A percentile compares a stretch with the other conserved stretches of the same genome.
Evolutionary conservation across 2,797 vertebrate genomes (phyloP).

Genomic region (Phalanger gymnotis): DNA sequence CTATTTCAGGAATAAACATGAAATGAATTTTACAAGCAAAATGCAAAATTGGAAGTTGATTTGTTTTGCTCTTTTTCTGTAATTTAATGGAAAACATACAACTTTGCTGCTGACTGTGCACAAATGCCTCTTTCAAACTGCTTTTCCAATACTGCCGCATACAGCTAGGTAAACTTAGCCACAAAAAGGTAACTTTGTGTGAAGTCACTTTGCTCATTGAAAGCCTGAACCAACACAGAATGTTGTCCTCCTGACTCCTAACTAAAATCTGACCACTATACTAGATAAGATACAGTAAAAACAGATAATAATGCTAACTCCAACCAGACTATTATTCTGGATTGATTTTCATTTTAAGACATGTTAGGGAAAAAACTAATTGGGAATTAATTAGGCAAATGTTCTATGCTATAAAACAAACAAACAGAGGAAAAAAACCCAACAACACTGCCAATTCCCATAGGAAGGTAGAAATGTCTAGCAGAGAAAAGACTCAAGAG

Average conservation of each 20-base stretch:
- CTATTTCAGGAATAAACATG: conserved; percentile 50
- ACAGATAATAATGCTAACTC: conserved; percentile 42
- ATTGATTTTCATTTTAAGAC: conserved; percentile 59
- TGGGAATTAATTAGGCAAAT: conserved; percentile 30
- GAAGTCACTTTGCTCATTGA: not conserved
- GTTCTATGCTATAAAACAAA: not conserved
- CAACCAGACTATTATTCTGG: not conserved
- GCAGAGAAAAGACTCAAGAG: conserved; percentile 48
- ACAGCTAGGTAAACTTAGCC: conserved; percentile 16
- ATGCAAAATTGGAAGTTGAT: conserved; percentile 36
- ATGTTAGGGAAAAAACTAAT: conserved; percentile 24
- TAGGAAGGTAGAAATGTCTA: conserved; percentile 27
- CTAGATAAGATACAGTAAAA: not conserved
- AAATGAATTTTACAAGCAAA: conserved; percentile 11
- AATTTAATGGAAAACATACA: conserved; percentile 45
- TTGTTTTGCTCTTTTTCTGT: conserved; percentile 35
- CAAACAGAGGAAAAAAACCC: not conserved
- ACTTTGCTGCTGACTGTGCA: not conserved
- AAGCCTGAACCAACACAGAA: not conserved
- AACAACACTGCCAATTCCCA: conserved; percentile 26
- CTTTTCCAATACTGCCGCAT: not conserved
- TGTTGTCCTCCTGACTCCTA: not conserved
- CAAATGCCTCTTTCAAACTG: conserved; percentile 48
- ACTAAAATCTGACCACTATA: conserved; percentile 26
- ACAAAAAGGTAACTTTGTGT: not conserved